These are phyloP conservation scores for Acanthaster planci DNA, from an alignment of 35 echinoderm and acorn worm genomes.

Conservation along the genomic window DNA sequence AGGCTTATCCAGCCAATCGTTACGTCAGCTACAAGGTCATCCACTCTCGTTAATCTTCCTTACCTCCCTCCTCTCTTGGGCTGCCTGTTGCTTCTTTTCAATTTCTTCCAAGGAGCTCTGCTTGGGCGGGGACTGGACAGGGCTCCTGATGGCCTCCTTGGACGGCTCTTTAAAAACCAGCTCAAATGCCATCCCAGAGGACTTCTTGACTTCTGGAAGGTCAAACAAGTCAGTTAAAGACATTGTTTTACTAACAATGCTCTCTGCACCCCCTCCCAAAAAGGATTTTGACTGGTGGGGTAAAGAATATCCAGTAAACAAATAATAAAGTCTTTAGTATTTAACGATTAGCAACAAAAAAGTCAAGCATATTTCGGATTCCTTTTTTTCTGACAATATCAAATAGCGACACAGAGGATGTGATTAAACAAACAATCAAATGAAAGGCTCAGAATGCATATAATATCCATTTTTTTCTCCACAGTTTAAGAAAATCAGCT, in stretches of 20 bases:
- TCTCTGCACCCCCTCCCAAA: not conserved
- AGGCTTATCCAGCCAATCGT: no score
- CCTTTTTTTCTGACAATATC: not conserved
- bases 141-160: slow-evolving; percentile 3
- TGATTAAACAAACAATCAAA: no score
- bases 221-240: not conserved
- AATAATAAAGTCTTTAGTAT: not conserved
- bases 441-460: no score
- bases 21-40: no score
- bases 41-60: not conserved
- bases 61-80: slow-evolving; percentile 12
- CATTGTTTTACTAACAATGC: not conserved
- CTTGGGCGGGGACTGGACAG: not conserved
- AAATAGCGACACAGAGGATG: no score
- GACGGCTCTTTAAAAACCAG: slow-evolving; percentile 16
- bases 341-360: not conserved
- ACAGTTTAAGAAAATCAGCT: no score
- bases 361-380: not conserved
- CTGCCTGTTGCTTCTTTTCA: not conserved
- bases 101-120: not conserved
- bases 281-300: not conserved
- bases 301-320: no score
- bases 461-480: no score
- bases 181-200: slow-evolving; percentile 10
- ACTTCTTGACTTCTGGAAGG: slow-evolving; percentile 1